Evolutionary conservation across 2,797 vertebrate species (phyloP), one percentile per base, ranked within the genome.

Genomic region (Pangasius krempfi): DNA sequence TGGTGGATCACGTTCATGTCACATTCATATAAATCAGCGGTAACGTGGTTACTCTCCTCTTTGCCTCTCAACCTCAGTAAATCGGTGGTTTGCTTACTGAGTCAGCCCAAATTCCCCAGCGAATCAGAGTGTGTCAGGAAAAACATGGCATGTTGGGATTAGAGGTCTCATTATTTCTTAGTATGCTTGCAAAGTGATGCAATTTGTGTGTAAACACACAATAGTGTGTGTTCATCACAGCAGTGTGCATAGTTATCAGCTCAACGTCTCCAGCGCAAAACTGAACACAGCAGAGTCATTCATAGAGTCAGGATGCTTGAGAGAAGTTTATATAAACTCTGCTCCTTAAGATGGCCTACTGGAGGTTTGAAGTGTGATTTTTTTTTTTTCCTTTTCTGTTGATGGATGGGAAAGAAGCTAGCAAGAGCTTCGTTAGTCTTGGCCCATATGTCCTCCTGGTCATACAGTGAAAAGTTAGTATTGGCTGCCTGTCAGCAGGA

Each of bases 221-320:
- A 85, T 84, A 87, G 86, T 30, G 52, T 82, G 70, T 64, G 62
- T 87, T 90, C 83, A 72, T 58, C 73, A n/a, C 56, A 85, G 75
- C 56, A 47, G 83, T 58, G 85, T 62, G 79, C 18, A 18, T 80
- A 44, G 64, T 87, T 76, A 87, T 89, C 85, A n/a, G 82, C 88
- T 94, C 90, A 95, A 93, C 94, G 93, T 73, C 5, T 84, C 91
- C 92, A 93, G 92, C 94, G 93, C 94, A 89, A 88, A 84, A 88
- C 85, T 47, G 62, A 91, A 89, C 88, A 95, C 94, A 95, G 93
- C 85, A 33, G 86, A 88, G 90, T 92, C 93, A 94, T 95, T 95
- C 94, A 95, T 92, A 86, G 88, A 90, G 91, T 84, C 89, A 40
- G 81, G 81, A 83, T 80, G 73, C 88, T 89, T 76, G 44, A 88